Evolutionary conservation across 2,888 invertebrate species (phyloP).

Genomic region (Trissoscelio sp.): DNA sequence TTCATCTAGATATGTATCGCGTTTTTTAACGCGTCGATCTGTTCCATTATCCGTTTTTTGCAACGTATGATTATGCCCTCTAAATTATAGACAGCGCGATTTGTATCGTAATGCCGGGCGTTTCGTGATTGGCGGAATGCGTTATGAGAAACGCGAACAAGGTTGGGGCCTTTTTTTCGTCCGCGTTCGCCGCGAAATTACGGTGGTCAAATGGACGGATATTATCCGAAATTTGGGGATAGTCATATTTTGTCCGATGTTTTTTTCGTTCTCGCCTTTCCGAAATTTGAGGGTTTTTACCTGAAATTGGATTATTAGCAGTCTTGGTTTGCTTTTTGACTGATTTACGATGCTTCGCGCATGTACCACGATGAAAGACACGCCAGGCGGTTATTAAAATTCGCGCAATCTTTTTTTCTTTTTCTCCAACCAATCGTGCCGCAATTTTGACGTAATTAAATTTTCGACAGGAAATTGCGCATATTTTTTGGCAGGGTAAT

Average conservation of each 20-base stretch:
- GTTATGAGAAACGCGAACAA: conserved; percentile 64
- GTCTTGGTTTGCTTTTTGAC: conserved; percentile 38
- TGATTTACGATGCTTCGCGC: conserved; percentile 43
- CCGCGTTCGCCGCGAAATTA: conserved; percentile 49
- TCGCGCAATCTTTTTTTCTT: conserved; percentile 19
- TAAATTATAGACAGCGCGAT: conserved; percentile 65
- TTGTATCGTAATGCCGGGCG: conserved; percentile 58
- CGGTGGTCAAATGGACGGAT: conserved; percentile 55
- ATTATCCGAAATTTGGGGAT: conserved; percentile 58
- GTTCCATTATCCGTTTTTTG: conserved; percentile 63
- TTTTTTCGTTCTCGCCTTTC: conserved; percentile 47
- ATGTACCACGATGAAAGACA: conserved; percentile 35
- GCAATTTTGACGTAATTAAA: conserved; percentile 43
- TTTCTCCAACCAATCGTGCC: conserved; percentile 6
- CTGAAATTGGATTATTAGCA: conserved; percentile 59
- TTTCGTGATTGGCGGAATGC: conserved; percentile 63
- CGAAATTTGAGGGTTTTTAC: conserved; percentile 52
- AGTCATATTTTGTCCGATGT: conserved; percentile 56
- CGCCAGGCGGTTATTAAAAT: conserved; percentile 37
- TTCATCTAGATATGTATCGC: conserved; percentile 61
- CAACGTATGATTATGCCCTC: conserved; percentile 62
- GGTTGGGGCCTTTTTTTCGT: conserved; percentile 47
- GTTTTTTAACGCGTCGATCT: conserved; percentile 59
- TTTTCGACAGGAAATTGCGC: conserved; percentile 14
- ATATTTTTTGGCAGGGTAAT: background rate